Conservation (phyloP, 2,888 invertebrate genomes). For the Tetragonula carbonaria region DNA sequence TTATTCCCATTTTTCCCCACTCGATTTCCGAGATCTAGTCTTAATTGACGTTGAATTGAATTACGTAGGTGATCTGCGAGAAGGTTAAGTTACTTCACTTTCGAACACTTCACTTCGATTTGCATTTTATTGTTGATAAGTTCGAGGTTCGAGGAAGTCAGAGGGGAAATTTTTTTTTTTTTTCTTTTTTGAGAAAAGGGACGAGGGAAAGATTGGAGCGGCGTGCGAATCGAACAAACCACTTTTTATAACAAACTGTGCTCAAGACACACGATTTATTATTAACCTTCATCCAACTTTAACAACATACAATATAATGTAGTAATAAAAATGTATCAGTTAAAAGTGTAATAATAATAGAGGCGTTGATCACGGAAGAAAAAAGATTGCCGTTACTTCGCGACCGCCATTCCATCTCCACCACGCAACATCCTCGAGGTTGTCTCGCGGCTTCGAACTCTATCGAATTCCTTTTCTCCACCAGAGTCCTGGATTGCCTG, state of each 20-base stretch:
- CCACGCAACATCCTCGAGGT: slow-evolving; percentile 60
- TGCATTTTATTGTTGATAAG: neutral
- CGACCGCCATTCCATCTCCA: slow-evolving; percentile 64
- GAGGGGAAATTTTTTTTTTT: neutral
- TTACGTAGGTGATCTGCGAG: neutral
- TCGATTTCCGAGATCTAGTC: too few species aligned
- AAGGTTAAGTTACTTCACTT: neutral
- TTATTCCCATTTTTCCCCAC: too few species aligned
- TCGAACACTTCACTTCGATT: neutral
- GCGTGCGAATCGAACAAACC: slow-evolving; percentile 46
- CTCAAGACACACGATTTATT: slow-evolving; percentile 71
- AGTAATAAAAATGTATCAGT: slow-evolving; percentile 81
- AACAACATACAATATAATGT: slow-evolving; percentile 84
- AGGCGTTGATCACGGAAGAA: slow-evolving; percentile 73
- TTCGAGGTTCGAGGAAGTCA: too few species aligned
- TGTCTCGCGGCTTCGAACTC: slow-evolving; percentile 45
- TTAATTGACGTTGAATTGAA: neutral
- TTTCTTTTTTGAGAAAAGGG: neutral
- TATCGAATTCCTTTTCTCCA: slow-evolving; percentile 26
- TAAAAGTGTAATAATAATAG: slow-evolving; percentile 79
- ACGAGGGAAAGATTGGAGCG: neutral
- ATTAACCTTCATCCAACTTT: slow-evolving; percentile 83
- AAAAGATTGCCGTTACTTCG: slow-evolving; percentile 60
- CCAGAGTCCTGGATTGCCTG: slow-evolving; percentile 32
- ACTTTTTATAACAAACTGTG: slow-evolving; percentile 72